Percentiles rank a stretch among this genome's conserved stretches.
These are phyloP conservation scores for Pecten maximus DNA, from an alignment of 2,888 invertebrate species.

Conservation along the genomic window DNA sequence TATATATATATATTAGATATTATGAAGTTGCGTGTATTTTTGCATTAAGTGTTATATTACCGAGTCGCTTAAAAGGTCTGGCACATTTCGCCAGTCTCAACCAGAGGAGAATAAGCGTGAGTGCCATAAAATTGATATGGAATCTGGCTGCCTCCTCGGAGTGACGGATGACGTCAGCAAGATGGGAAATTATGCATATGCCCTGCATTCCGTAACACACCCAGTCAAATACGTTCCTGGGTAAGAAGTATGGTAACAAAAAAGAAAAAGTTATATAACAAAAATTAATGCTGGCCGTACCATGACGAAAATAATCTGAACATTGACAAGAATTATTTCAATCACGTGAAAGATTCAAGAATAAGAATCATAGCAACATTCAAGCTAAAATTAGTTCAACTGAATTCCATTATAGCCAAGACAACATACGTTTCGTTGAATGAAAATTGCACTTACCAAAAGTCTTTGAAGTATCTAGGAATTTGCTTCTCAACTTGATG, in stretches of 20 bases:
- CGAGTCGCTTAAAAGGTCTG: conserved; percentile 76
- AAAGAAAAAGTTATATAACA: no score
- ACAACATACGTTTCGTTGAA: no score
- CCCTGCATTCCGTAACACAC: conserved; percentile 76
- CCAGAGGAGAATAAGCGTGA: conserved; percentile 81
- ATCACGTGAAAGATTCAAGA: no score
- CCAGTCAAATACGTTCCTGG: conserved; percentile 82
- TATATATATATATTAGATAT: not conserved
- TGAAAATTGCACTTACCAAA: conserved; percentile 68
- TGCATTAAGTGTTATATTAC: conserved; percentile 57
- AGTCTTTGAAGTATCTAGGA: conserved; percentile 79
- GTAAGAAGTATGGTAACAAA: not conserved
- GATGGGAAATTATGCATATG: conserved; percentile 75
- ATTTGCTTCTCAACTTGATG: conserved; percentile 66
- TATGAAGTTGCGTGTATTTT: not conserved
- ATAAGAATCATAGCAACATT: no score
- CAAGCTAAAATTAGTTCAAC: no score
- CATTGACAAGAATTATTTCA: no score
- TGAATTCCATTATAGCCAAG: no score
- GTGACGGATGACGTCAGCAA: conserved; percentile 75
- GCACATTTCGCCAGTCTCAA: conserved; percentile 80
- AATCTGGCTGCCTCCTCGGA: conserved; percentile 71
- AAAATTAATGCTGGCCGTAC: no score
- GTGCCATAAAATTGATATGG: conserved; percentile 79
- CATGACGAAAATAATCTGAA: no score